Evolutionary conservation across 2,113 vertebrate genomes (phyloP).

Genomic region (Rhodinocichla rosea): DNA sequence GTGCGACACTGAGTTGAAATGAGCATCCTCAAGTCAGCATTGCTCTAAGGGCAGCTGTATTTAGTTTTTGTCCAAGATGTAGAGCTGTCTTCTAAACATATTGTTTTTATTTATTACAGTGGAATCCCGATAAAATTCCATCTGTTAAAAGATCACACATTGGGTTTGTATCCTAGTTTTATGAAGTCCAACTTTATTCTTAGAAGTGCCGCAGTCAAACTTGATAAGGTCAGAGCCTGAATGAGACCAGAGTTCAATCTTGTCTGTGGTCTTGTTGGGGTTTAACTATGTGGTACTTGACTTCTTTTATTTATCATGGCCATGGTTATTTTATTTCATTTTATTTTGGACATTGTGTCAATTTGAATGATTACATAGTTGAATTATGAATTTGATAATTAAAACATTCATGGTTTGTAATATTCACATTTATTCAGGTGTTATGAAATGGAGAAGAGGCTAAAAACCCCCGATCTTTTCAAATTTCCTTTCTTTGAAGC

Average conservation of each 20-base stretch:
- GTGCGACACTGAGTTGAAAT: background rate
- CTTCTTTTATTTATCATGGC: conserved; percentile 32
- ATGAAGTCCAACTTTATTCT: conserved; percentile 53
- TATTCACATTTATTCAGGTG: conserved; percentile 79
- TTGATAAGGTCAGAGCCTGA: conserved; percentile 51
- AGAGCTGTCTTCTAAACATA: conserved; percentile 54
- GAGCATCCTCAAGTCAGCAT: background rate
- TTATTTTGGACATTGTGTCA: conserved; percentile 42
- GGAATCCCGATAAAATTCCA: conserved; percentile 43
- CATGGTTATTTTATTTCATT: conserved; percentile 52
- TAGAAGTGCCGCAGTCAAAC: conserved; percentile 41
- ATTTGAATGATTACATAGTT: conserved; percentile 40
- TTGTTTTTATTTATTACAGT: conserved; percentile 56
- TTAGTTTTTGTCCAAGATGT: conserved; percentile 37
- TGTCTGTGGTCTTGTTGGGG: conserved; percentile 28
- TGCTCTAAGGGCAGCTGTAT: conserved; percentile 42
- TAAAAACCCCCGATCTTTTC: conserved; percentile 98
- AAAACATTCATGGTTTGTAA: conserved; percentile 8
- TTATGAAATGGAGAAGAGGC: conserved; percentile 97
- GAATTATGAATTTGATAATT: background rate
- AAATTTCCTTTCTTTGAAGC: conserved; percentile 99
- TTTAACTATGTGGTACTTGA: conserved; percentile 39
- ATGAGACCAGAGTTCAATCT: conserved; percentile 38
- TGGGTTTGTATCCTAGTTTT: conserved; percentile 60
- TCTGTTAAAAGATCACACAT: conserved; percentile 63